phyloP scores from a whole-genome alignment of 1,140 invertebrate species.

The Drosophila persimilis region DNA sequence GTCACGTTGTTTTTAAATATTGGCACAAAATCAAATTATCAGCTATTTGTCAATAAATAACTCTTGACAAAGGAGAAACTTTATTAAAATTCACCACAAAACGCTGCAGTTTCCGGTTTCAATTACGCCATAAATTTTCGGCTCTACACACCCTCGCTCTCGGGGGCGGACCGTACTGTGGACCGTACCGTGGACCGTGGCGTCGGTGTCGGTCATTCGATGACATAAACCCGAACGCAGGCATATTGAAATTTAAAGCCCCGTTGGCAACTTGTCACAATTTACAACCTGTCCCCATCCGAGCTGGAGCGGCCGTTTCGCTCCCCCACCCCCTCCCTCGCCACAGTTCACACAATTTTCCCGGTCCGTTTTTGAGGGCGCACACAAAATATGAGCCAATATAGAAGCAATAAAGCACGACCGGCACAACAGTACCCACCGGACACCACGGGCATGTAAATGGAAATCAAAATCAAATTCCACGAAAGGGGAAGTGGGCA shows the following conservation, averaged over 20 bases:
- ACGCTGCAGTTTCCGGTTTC: constrained; percentile 78
- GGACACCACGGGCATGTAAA: constrained; percentile 14
- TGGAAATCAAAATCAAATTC: constrained; percentile 50
- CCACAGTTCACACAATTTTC: neutral
- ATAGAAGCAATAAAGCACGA: constrained; percentile 73
- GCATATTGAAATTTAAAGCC: constrained; percentile 78
- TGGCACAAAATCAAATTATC: constrained; percentile 80
- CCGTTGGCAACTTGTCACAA: constrained; percentile 78
- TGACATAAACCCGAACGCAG: constrained; percentile 56
- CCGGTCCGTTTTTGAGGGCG: constrained; percentile 11
- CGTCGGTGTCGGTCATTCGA: constrained; percentile 28
- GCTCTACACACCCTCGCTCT: constrained; percentile 51
- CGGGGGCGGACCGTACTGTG: constrained; percentile 11
- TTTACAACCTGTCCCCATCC: constrained; percentile 56
- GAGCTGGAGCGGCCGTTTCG: too few species aligned
- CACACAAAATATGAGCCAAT: constrained; percentile 78
- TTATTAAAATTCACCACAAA: constrained; percentile 82
- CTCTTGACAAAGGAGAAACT: constrained; percentile 69
- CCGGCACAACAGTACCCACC: constrained; percentile 18
- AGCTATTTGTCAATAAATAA: constrained; percentile 80
- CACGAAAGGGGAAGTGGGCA: constrained; percentile 20
- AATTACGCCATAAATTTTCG: constrained; percentile 79
- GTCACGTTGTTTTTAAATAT: constrained; percentile 72
- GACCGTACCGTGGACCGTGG: neutral
- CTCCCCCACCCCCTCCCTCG: too few species aligned